These are phyloP conservation scores for Metaphire vulgaris DNA, from an alignment of 1,140 invertebrate species.

Conservation along the genomic window DNA sequence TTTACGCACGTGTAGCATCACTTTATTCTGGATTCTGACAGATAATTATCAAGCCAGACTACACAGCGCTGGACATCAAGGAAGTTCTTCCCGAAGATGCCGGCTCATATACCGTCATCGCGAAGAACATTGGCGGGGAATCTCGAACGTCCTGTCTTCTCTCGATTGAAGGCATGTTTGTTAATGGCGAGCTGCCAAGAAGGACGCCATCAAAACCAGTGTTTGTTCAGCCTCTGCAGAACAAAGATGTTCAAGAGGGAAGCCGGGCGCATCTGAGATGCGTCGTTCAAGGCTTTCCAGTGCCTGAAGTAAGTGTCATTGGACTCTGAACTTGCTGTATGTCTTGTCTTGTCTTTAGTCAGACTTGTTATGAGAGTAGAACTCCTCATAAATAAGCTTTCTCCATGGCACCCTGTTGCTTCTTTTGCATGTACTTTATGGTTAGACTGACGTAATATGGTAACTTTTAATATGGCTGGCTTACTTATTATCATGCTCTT, in stretches of 20 bases:
- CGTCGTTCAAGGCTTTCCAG: constrained; percentile 53
- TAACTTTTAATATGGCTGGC: too few relatives aligned
- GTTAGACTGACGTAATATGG: too few relatives aligned
- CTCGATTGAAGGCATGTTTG: constrained; percentile 42
- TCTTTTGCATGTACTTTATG: too few relatives aligned
- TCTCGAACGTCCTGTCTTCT: constrained; percentile 44
- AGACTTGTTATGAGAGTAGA: too few relatives aligned
- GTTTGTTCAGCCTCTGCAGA: constrained; percentile 65
- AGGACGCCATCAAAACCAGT: constrained; percentile 63
- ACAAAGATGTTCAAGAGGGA: constrained; percentile 59
- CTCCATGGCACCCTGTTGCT: too few relatives aligned
- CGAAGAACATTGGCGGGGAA: constrained; percentile 83
- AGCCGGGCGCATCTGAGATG: constrained; percentile 50
- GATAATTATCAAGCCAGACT: constrained; percentile 44
- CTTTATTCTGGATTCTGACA: too few relatives aligned
- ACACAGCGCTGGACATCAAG: constrained; percentile 70
- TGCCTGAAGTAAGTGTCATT: constrained; percentile 52
- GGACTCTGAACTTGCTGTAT: too few relatives aligned
- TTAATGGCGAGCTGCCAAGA: background rate
- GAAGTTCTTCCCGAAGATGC: constrained; percentile 96
- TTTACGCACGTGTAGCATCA: too few relatives aligned
- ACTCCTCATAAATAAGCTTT: too few relatives aligned
- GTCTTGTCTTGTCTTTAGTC: too few relatives aligned
- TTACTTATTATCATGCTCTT: too few relatives aligned
- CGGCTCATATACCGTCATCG: constrained; percentile 89